These are phyloP conservation scores for Syrrhaptes paradoxus DNA, from an alignment of 2,113 vertebrate species.

Conservation along the genomic window DNA sequence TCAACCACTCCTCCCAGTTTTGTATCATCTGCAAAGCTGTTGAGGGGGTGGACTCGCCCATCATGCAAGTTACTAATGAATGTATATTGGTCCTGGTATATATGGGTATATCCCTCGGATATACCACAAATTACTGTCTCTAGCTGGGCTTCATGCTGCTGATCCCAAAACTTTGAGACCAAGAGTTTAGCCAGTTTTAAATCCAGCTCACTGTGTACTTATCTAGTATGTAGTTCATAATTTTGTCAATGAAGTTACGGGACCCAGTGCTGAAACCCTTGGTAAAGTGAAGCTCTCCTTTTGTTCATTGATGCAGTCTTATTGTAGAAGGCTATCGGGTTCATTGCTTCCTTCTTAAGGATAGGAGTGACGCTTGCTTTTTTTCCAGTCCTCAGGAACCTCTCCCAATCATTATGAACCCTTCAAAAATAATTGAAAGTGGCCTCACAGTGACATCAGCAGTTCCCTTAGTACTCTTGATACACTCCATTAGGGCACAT, in stretches of 20 bases:
- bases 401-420: not conserved
- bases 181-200: not conserved
- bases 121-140: not conserved
- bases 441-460: not conserved
- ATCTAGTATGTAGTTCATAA: not conserved
- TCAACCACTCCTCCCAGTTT: not conserved
- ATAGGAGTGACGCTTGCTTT: not conserved
- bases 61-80: not conserved
- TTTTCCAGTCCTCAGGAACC: not conserved
- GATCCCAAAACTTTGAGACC: not conserved
- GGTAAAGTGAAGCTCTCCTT: not conserved
- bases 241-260: not conserved
- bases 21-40: not conserved
- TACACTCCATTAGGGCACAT: not conserved
- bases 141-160: not conserved
- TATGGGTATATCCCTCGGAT: not conserved
- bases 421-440: not conserved
- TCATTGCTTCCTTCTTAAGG: not conserved
- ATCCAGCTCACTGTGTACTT: not conserved
- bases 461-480: not conserved
- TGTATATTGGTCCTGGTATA: not conserved
- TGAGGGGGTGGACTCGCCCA: not conserved
- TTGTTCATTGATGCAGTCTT: not conserved
- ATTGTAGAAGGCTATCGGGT: fast-evolving
- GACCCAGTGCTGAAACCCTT: not conserved